Base-by-base conservation (phyloP, 1,140 invertebrate genomes). In the Phocides pigmalion region DNA sequence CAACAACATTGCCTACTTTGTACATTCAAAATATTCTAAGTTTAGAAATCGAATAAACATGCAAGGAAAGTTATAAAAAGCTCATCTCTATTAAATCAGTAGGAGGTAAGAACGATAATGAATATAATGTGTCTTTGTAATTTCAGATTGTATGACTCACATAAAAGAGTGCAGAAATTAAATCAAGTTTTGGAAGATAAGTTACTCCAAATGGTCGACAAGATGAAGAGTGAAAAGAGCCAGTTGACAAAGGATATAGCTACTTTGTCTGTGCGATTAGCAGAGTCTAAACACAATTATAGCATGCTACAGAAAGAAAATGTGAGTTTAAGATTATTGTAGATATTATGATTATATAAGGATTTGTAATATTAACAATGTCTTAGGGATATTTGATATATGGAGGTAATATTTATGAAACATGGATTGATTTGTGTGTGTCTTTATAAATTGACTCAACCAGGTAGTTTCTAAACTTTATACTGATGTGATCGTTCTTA, bases 151-250 rank as follows among this genome's bases (percentile, higher is more conserved):
- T 95, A 97, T 88, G 98, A 99, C 84, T 97, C 97, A 62, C 97
- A 99, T 80, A 97, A 98, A 83, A 95, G 97, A 76, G 94, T 99
- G 32, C 98, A 99, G 87, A 98, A 97, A 91, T 95, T 99, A 19
- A 99, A 99, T 91, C 97, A 99, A 92, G 96, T 95, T 75, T 93
- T 99, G 68, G 98, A 99, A 92, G 98, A 99, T 84, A 99, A 99
- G 86, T 91, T 99, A 47, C 92, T 99, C 46, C 97, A 96, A 91
- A 95, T 99, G 81, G 98, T 98, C 12, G 97, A 98, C 90, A 95
- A 97, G 81, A 98, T 96, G 93, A 97, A 98, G 89, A 95, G 95
- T 64, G 98, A 99, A 82, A 98, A 98, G 89, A 95, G 94, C 77
- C 94, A 95, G 70, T 93, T 99, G 64, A 97, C 97, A 5, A 95